Conservation (phyloP, 2,797 vertebrate genomes). For the Morus bassanus region DNA sequence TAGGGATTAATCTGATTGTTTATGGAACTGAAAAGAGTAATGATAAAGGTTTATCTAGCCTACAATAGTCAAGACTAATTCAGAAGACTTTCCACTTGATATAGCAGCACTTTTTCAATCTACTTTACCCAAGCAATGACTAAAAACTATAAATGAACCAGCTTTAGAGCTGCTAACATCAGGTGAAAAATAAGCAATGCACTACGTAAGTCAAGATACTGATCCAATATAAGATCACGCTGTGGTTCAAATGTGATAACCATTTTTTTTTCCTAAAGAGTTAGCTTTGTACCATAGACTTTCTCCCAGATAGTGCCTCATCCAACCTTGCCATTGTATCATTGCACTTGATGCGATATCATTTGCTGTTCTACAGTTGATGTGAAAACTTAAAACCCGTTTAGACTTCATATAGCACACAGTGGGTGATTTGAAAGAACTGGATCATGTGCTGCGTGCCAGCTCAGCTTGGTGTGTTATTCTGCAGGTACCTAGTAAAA, state of each 20-base stretch:
- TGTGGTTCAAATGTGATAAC: background rate
- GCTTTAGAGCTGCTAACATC: background rate
- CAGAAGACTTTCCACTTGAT: background rate
- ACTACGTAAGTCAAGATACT: background rate
- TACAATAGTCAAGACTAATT: background rate
- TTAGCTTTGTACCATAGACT: background rate
- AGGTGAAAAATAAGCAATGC: background rate
- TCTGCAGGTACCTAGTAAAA: background rate
- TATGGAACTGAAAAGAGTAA: background rate
- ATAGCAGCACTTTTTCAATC: background rate
- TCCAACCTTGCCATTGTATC: background rate
- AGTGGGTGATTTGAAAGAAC: background rate
- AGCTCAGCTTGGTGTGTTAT: background rate
- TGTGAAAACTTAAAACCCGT: background rate
- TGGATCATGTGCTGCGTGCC: fast-evolving
- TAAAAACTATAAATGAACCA: background rate
- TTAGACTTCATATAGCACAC: background rate
- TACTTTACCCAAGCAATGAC: background rate
- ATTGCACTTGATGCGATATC: background rate
- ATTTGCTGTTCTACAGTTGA: background rate
- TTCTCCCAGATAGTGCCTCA: background rate
- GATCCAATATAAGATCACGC: background rate
- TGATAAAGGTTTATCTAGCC: background rate
- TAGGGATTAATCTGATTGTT: background rate
- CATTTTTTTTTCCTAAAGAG: background rate